These are phyloP conservation scores for Sebastes jordani DNA, from an alignment of 2,797 vertebrate species.

Conservation along the genomic window DNA sequence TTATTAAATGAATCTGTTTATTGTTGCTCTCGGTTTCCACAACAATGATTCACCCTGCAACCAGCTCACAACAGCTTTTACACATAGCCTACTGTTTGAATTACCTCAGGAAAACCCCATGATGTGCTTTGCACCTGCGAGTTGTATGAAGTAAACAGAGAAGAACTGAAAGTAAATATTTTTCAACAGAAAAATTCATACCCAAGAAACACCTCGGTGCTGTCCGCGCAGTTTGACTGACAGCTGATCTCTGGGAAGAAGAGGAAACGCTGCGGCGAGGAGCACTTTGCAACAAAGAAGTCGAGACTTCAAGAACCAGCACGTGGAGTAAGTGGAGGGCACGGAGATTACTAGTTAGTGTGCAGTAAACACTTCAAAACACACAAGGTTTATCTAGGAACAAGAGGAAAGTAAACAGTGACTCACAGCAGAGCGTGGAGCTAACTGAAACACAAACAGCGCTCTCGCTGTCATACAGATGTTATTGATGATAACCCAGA, in stretches of 20 bases:
- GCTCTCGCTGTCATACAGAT: constrained; percentile 53
- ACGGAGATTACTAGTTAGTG: not conserved
- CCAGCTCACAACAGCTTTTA: not conserved
- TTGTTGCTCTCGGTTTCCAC: not conserved
- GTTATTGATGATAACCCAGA: constrained; percentile 68
- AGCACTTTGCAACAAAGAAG: not conserved
- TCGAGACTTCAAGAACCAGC: not conserved
- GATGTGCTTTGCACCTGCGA: constrained; percentile 16
- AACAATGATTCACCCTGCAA: not conserved
- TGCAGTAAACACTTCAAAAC: constrained; percentile 53
- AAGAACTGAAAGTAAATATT: constrained; percentile 4
- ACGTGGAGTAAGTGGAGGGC: not conserved
- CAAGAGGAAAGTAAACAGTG: constrained; percentile 49
- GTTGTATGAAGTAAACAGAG: not conserved
- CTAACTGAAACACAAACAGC: constrained; percentile 48
- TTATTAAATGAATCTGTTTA: not conserved
- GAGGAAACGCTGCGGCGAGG: not conserved
- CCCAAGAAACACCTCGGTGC: not conserved
- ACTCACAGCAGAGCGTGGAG: constrained; percentile 29
- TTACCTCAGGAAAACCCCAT: constrained; percentile 30
- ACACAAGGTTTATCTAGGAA: constrained; percentile 38
- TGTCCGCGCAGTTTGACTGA: not conserved
- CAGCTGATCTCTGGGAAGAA: not conserved
- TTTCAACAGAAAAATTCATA: not conserved
- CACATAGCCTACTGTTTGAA: not conserved